A percentile compares a stretch with the other conserved stretches of the same genome.
Evolutionary conservation across 2,797 vertebrate species (phyloP).

Genomic region (Lycodopsis pacificus): DNA sequence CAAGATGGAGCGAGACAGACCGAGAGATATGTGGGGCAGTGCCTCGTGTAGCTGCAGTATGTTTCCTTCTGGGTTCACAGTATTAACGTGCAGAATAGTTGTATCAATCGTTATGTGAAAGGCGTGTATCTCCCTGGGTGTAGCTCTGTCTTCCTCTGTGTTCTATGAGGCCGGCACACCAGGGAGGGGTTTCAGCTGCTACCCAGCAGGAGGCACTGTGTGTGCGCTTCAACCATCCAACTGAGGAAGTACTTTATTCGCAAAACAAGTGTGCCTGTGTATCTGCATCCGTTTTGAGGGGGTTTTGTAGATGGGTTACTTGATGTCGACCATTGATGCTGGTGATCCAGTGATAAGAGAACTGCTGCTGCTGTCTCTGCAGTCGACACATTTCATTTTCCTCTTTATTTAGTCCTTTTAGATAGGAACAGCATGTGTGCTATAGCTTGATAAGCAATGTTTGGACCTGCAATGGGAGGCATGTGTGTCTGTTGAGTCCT

Average conservation of each 20-base stretch:
- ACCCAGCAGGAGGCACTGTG: slow-evolving; percentile 80
- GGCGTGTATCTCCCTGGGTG: slow-evolving; percentile 46
- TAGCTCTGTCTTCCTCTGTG: slow-evolving; percentile 40
- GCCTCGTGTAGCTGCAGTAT: slow-evolving; percentile 33
- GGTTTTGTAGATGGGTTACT: slow-evolving; percentile 40
- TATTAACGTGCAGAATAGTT: slow-evolving; percentile 49
- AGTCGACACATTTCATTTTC: slow-evolving; percentile 25
- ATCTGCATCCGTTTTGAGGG: slow-evolving; percentile 56
- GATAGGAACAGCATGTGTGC: slow-evolving; percentile 23
- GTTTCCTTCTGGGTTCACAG: slow-evolving; percentile 31
- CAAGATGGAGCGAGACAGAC: slow-evolving; percentile 49
- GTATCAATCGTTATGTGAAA: slow-evolving; percentile 45
- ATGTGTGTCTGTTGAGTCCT: slow-evolving; percentile 46
- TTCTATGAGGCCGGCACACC: slow-evolving; percentile 56
- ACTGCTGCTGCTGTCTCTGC: slow-evolving; percentile 8
- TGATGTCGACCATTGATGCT: slow-evolving; percentile 41
- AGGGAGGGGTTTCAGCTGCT: slow-evolving; percentile 73
- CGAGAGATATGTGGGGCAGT: slow-evolving; percentile 46
- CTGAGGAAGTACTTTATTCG: slow-evolving; percentile 61
- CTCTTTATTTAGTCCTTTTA: slow-evolving; percentile 3
- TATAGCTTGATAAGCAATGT: slow-evolving; percentile 43
- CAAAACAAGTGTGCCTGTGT: slow-evolving; percentile 42
- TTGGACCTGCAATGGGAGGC: slow-evolving; percentile 36
- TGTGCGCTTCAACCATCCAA: slow-evolving; percentile 52
- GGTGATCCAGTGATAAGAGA: slow-evolving; percentile 3